A percentile compares a stretch with the other conserved stretches of the same genome.
phyloP scores from a whole-genome alignment of 2,888 invertebrate species.

The Pammene aurita region DNA sequence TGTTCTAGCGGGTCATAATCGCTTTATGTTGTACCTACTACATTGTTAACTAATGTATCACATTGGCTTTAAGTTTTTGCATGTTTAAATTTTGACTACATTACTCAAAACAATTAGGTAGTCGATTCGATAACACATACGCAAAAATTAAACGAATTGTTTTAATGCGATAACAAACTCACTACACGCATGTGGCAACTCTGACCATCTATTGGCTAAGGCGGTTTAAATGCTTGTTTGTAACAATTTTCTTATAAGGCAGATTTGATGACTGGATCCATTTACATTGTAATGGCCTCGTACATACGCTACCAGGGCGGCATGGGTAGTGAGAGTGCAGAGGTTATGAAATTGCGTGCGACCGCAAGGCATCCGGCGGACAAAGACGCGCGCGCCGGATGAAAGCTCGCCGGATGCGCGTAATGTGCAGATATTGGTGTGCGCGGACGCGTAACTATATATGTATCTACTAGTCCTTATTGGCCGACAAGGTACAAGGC shows the following conservation, averaged over 20 bases:
- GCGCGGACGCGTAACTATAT: conserved; percentile 64
- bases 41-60: conserved; percentile 28
- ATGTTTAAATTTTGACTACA: conserved; percentile 22
- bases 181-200: no score
- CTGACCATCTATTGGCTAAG: no score
- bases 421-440: conserved; percentile 72
- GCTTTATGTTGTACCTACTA: conserved; percentile 46
- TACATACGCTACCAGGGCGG: conserved; percentile 60
- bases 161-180: no score
- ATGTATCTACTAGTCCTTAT: conserved; percentile 47
- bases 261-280: not conserved
- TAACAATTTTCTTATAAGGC: not conserved
- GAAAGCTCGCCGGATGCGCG: conserved; percentile 76
- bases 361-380: conserved; percentile 82
- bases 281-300: conserved; percentile 12
- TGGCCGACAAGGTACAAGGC: conserved; percentile 28
- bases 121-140: not conserved
- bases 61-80: conserved; percentile 18
- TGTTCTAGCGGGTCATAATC: conserved; percentile 55
- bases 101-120: not conserved
- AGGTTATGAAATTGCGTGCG: conserved; percentile 81
- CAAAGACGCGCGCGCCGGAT: conserved; percentile 68
- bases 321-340: conserved; percentile 63
- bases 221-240: not conserved
- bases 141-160: not conserved